A percentile compares a stretch with the other conserved stretches of the same genome.
Conservation (phyloP, 2,888 invertebrate genomes). For the Strigamia transsilvanica region DNA sequence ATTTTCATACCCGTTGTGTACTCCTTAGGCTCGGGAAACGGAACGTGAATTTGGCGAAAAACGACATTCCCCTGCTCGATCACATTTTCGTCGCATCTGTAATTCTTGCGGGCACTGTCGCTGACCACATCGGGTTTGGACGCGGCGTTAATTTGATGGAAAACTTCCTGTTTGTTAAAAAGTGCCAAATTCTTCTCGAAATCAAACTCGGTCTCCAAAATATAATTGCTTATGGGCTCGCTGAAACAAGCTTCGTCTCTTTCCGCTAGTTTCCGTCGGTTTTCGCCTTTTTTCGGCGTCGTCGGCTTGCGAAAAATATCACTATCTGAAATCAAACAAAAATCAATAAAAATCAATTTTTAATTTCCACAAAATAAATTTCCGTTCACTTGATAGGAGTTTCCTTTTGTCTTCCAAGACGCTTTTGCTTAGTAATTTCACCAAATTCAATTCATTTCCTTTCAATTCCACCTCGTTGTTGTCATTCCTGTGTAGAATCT, state of each 20-base stretch:
- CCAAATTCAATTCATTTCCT: conserved; percentile 57
- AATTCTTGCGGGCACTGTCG: conserved; percentile 67
- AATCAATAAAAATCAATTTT: background rate
- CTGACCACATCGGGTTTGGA: conserved; percentile 72
- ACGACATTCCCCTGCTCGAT: conserved; percentile 73
- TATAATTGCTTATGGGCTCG: conserved; percentile 72
- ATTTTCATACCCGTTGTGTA: conserved; percentile 77
- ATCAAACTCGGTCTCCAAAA: conserved; percentile 82
- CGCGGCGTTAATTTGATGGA: conserved; percentile 75
- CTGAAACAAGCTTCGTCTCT: conserved; percentile 82
- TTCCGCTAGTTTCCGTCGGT: conserved; percentile 65
- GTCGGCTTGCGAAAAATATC: conserved; percentile 55
- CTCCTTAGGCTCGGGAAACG: conserved; percentile 71
- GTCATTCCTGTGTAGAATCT: conserved; percentile 69
- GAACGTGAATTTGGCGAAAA: conserved; percentile 76
- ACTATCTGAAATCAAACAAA: conserved; percentile 12
- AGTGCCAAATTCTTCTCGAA: conserved; percentile 92
- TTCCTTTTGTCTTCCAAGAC: background rate
- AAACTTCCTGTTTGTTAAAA: conserved; percentile 84
- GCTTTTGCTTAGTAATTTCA: conserved; percentile 69
- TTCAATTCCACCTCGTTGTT: background rate
- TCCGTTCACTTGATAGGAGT: background rate
- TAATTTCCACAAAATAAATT: background rate
- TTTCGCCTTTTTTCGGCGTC: conserved; percentile 68
- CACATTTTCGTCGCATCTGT: conserved; percentile 87